Evolutionary conservation across 2,113 vertebrate genomes (phyloP).

Genomic region (Phocoena sinus): DNA sequence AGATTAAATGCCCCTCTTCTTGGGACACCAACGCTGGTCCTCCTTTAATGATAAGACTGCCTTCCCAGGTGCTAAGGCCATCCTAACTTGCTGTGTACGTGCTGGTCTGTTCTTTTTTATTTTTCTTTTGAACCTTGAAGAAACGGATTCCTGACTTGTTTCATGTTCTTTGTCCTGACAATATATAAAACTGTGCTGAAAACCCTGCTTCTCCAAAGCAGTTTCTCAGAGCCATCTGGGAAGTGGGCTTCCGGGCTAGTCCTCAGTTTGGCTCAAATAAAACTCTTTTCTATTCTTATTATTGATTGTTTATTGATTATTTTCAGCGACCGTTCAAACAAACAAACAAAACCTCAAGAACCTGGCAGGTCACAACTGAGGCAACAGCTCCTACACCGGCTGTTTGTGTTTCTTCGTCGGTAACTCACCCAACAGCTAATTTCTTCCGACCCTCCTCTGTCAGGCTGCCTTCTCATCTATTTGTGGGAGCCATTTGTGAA

Average conservation of each 20-base stretch:
- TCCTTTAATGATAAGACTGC: background rate
- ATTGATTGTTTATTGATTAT: background rate
- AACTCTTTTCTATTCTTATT: background rate
- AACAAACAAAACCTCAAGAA: background rate
- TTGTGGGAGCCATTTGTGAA: fast-evolving
- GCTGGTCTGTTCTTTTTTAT: background rate
- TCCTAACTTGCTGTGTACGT: background rate
- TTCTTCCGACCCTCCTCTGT: fast-evolving
- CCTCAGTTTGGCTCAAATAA: background rate
- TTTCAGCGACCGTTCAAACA: background rate
- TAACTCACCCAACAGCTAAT: fast-evolving
- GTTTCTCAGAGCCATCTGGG: background rate
- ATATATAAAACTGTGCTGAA: background rate
- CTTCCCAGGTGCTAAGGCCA: background rate
- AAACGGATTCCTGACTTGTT: background rate
- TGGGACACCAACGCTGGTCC: background rate
- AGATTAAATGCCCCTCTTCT: background rate
- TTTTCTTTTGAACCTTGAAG: background rate
- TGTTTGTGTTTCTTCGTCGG: fast-evolving
- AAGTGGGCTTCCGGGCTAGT: fast-evolving
- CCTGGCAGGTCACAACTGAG: background rate
- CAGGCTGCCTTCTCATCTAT: background rate
- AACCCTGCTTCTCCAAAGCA: background rate
- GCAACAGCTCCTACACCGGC: background rate
- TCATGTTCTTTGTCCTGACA: background rate